Conservation (phyloP, 2,113 vertebrate species). For the Copsychus sechellarum region DNA sequence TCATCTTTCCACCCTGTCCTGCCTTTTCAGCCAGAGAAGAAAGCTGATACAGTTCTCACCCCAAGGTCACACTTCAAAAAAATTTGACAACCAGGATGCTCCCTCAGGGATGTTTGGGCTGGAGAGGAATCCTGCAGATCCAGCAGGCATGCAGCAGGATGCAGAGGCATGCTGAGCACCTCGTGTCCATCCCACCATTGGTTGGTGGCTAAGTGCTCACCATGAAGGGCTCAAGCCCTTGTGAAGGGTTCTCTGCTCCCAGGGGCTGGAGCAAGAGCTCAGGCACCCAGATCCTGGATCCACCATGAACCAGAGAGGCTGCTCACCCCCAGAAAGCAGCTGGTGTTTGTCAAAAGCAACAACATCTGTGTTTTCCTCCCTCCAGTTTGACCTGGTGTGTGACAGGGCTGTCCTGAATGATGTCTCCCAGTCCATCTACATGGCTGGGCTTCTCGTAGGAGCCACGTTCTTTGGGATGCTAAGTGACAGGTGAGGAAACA, state of each 20-base stretch:
- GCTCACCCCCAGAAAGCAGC: background rate
- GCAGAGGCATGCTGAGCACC: background rate
- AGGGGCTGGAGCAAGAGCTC: fast-evolving
- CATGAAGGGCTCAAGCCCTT: background rate
- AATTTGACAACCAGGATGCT: background rate
- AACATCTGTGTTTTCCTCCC: background rate
- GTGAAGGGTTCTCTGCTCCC: background rate
- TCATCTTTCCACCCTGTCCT: background rate
- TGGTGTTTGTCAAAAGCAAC: background rate
- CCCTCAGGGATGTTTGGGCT: background rate
- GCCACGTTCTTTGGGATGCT: constrained; percentile 77
- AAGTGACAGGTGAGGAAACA: constrained; percentile 81
- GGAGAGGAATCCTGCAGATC: background rate
- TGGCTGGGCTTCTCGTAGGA: constrained; percentile 84
- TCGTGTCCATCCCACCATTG: background rate
- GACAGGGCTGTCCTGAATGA: constrained; percentile 71
- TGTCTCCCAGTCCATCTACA: constrained; percentile 83
- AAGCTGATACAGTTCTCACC: background rate
- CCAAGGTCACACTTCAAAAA: background rate
- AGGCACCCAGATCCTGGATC: background rate
- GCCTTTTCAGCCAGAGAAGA: background rate
- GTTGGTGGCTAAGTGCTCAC: background rate
- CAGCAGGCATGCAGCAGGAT: background rate
- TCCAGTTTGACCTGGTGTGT: constrained; percentile 87
- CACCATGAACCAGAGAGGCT: background rate